phyloP scores from a whole-genome alignment of 2,113 vertebrate species.

The Cygnus buccinator region DNA sequence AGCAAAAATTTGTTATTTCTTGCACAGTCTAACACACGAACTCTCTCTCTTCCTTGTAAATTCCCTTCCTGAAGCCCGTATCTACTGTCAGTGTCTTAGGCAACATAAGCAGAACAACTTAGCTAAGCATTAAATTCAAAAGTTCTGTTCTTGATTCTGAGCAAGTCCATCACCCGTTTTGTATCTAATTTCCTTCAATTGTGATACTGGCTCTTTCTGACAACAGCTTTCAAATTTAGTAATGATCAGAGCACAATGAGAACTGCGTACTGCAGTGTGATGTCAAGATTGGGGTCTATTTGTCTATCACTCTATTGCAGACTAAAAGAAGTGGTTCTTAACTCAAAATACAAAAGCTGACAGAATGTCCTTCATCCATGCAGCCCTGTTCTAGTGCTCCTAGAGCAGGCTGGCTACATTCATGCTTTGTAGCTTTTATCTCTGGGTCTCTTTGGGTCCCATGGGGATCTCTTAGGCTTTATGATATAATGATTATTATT shows the following conservation, averaged over 20 bases:
- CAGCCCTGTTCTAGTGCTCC: not conserved
- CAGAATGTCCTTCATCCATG: not conserved
- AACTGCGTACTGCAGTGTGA: not conserved
- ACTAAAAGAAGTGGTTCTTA: not conserved
- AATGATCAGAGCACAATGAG: not conserved
- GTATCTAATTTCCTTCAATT: not conserved
- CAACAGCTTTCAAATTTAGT: not conserved
- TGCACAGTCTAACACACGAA: not conserved
- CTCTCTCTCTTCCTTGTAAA: not conserved
- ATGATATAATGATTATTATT: not conserved
- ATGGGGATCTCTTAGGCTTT: not conserved
- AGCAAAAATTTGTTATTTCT: not conserved
- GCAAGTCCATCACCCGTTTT: not conserved
- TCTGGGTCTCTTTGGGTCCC: not conserved
- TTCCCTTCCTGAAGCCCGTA: not conserved
- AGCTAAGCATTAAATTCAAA: not conserved
- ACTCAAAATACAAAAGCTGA: not conserved
- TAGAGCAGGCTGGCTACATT: not conserved
- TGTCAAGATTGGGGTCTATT: not conserved
- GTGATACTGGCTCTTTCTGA: not conserved
- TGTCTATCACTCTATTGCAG: not conserved
- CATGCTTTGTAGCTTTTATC: rapidly evolving
- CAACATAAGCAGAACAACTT: not conserved
- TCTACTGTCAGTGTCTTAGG: not conserved
- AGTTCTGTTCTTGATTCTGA: not conserved